Base-by-base conservation (phyloP, 2,888 invertebrate genomes). In the Ophion ellenae region DNA sequence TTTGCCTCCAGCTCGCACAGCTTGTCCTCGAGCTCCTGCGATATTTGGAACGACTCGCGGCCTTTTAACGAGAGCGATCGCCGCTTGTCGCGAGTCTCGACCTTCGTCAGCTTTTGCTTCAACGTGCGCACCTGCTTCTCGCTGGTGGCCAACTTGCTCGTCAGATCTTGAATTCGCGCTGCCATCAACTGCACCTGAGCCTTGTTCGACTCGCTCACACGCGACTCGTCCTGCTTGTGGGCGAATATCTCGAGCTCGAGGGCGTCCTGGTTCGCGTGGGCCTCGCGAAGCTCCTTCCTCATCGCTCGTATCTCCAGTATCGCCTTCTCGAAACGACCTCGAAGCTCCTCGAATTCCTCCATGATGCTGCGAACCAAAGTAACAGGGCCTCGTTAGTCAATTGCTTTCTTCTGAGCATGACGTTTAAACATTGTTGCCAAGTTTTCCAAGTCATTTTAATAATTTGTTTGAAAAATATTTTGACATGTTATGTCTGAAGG, bases 1-100 rank as follows among this genome's bases (percentile, higher is more conserved):
- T 97, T 97, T 74, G 95, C 96, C 94, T 98, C 97, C 84, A 98
- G 94, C 92, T 97, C 97, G n/a, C 96, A 95, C 69, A 98, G 95
- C 93, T 98, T 98, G 87, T 97, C 97, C 93, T 98, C 98, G 24
- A 98, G 96, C 93, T 98, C 97, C 93, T 97, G 97, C 17, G 97
- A 96, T 69, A 97, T 95, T 10, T 97, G 96, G 89, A 97, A 96
- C 47, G 97, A 97, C 93, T 98, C 97, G 88, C 97, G 96, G 9
- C 97, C 97, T 93, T 98, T 98, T 66, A 98, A 94, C 0, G 98
- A 98, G 32, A 98, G 94, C 59, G 98, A 97, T 86, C 98, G 95
- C 87, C 98, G 95, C 89, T 98, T 97, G 90, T 97, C 97, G 89
- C 97, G 95, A 0, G 96, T 96, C 91, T 98, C 98, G 0, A 96